Evolutionary conservation across 1,140 invertebrate species (phyloP), one percentile per base, ranked within the genome.

Genomic region (Coelopa frigida): DNA sequence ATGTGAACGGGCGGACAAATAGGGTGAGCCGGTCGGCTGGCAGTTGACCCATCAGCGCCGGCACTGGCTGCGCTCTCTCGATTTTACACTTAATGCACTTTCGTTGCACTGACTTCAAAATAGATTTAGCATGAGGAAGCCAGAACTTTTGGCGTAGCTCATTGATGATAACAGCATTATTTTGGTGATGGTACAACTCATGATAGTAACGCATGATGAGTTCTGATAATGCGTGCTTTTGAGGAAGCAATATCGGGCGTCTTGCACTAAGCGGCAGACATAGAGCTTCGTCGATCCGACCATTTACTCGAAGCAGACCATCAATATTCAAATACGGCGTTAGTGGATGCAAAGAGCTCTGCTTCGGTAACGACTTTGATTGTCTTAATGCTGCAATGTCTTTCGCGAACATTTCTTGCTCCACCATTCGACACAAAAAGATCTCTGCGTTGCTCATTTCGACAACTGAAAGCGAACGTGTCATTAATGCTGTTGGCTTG

Each of bases 111-210:
- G n/a, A n/a, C n/a, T n/a, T n/a, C n/a, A n/a, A n/a, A n/a, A n/a
- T n/a, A n/a, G n/a, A n/a, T n/a, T n/a, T n/a, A n/a, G n/a, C n/a
- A n/a, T 38, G 36, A 8, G 32, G 18, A 5, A 50, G 42, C 44
- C 44, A 46, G 22, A 35, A 50, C 27, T 11, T 18, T 31, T 43
- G 41, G 5, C 41, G 26, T 14, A 43, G 14, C 22, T 43, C 41
- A 21, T 50, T 46, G 14, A 50, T 22, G 2, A 31, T 42, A 11
- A 31, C 3, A 5, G 14, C 17, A 18, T 26, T 27, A 31, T 50
- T 50, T 35, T 46, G 44, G 23, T 50, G 49, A 27, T 43, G 44
- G 10, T 36, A 26, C 6, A 5, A 11, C 18, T 24, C 23, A 23
- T 50, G 49, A 15, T 32, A 40, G 11, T 41, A 14, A 18, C 7